Percentiles rank a stretch among this genome's conserved stretches.
Evolutionary conservation across 2,888 invertebrate genomes (phyloP).

Genomic region (Cosmorhoe ocellata): DNA sequence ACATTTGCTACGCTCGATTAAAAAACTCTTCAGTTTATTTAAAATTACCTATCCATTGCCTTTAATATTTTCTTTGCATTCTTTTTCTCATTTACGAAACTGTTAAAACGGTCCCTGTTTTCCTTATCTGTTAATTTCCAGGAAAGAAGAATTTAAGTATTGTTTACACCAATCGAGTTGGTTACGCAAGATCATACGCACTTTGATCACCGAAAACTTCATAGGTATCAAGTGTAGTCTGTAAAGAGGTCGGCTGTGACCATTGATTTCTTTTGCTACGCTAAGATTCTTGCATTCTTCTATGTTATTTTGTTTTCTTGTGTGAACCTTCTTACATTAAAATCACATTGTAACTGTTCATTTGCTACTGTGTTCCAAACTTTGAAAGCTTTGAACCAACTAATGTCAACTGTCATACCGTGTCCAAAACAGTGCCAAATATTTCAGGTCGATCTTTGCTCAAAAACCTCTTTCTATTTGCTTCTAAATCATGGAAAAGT

Average conservation of each 20-base stretch:
- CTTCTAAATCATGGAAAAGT: too few species aligned
- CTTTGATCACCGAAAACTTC: too few species aligned
- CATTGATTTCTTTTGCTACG: too few species aligned
- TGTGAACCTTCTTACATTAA: too few species aligned
- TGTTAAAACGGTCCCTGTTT: slow-evolving; percentile 12
- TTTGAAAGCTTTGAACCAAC: background rate
- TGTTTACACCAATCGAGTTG: slow-evolving; percentile 1
- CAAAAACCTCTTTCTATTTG: background rate
- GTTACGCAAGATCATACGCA: background rate
- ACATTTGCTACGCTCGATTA: too few species aligned
- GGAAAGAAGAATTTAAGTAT: slow-evolving; percentile 1
- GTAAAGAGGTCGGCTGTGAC: too few species aligned
- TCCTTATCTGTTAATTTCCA: slow-evolving; percentile 8
- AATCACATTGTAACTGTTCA: too few species aligned
- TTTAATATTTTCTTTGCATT: slow-evolving; percentile 11
- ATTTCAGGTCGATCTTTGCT: too few species aligned
- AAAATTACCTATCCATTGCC: background rate
- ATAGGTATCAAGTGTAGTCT: too few species aligned
- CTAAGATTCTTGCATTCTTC: too few species aligned
- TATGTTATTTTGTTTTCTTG: too few species aligned
- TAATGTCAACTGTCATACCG: background rate
- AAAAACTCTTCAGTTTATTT: background rate
- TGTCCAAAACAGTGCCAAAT: background rate
- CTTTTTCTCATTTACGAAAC: slow-evolving; percentile 8
- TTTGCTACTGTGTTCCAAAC: too few species aligned